These are phyloP conservation scores for Chorisops tibialis DNA, from an alignment of 2,888 invertebrate genomes.

Conservation along the genomic window DNA sequence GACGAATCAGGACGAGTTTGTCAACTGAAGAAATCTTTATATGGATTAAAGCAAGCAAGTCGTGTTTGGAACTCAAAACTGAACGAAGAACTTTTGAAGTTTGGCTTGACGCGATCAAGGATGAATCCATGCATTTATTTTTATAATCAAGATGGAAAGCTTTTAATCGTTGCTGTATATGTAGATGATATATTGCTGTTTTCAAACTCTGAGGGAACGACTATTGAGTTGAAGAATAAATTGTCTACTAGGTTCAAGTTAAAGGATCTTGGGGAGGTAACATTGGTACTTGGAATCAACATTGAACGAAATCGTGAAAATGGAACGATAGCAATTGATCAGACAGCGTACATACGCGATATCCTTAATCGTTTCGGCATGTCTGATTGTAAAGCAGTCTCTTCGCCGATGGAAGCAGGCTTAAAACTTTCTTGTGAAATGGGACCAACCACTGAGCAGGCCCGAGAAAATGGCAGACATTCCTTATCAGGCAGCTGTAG, in stretches of 20 bases:
- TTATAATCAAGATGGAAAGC: neutral
- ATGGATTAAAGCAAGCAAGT: too few relatives aligned
- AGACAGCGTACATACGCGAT: too few relatives aligned
- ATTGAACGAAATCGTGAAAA: too few relatives aligned
- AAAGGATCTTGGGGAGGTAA: too few relatives aligned
- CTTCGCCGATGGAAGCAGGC: constrained; percentile 30
- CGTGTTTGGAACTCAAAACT: neutral
- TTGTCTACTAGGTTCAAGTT: too few relatives aligned
- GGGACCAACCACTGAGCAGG: constrained; percentile 28
- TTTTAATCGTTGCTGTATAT: neutral
- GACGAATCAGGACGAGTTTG: too few relatives aligned
- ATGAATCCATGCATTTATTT: neutral
- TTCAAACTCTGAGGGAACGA: too few relatives aligned
- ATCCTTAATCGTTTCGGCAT: constrained; percentile 34
- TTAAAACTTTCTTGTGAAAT: constrained; percentile 26
- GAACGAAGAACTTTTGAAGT: neutral
- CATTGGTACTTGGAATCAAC: too few relatives aligned
- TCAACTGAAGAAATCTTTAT: too few relatives aligned
- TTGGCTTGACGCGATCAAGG: neutral
- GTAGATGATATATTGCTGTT: too few relatives aligned
- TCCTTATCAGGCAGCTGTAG: constrained; percentile 22
- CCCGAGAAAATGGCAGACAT: constrained; percentile 1
- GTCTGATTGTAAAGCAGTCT: constrained; percentile 32
- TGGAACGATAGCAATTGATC: too few relatives aligned
- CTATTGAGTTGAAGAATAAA: too few relatives aligned